Evolutionary conservation across 1,140 invertebrate genomes (phyloP).

Genomic region (Aleiodes sp.): DNA sequence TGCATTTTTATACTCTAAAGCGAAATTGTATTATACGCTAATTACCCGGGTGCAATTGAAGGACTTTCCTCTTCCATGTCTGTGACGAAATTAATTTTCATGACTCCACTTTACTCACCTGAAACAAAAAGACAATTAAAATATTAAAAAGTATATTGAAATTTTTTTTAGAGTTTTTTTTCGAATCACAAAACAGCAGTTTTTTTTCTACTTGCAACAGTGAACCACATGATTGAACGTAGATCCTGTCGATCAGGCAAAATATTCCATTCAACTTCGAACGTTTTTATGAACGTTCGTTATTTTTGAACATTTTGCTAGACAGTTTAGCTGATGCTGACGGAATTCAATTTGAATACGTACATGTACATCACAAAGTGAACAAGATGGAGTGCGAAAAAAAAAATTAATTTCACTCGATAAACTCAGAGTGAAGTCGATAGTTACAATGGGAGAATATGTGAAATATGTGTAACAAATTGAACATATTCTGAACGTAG

Average conservation of each 20-base stretch:
- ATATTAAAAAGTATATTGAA: not conserved
- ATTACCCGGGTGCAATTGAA: not conserved
- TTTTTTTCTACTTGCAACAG: not conserved
- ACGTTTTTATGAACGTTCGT: constrained; percentile 7
- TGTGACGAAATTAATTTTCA: not conserved
- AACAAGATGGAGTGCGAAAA: not conserved
- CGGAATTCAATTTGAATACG: not conserved
- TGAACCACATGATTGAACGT: not conserved
- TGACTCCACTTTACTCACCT: constrained; percentile 26
- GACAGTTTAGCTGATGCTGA: constrained; percentile 25
- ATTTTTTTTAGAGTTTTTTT: not conserved
- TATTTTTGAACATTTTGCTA: constrained; percentile 16
- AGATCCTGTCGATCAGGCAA: not conserved
- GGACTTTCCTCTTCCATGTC: too few relatives aligned
- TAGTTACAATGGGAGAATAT: not conserved
- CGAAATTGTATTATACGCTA: not conserved
- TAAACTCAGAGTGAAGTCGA: not conserved
- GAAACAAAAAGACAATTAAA: not conserved
- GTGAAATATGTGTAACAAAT: not conserved
- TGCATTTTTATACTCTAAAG: not conserved
- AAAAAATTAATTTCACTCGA: not conserved
- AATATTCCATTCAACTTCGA: not conserved
- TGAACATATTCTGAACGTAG: not conserved
- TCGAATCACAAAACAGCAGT: not conserved
- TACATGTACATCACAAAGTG: not conserved